A percentile compares a stretch with the other conserved stretches of the same genome.
These are phyloP conservation scores for Tachystola acroxantha DNA, from an alignment of 2,888 invertebrate genomes.

Conservation along the genomic window DNA sequence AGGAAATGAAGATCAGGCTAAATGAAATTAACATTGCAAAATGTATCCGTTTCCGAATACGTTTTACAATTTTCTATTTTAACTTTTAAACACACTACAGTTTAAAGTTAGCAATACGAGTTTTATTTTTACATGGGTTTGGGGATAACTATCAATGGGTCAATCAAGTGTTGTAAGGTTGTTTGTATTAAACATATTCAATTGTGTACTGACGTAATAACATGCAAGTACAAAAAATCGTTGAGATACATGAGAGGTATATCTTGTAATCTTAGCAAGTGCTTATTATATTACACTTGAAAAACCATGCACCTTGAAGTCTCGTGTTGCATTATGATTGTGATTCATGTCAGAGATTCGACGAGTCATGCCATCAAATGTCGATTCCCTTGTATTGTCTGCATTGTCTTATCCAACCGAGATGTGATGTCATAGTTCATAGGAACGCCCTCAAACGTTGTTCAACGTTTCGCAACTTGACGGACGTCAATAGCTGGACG, in stretches of 20 bases:
- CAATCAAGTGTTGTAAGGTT: too few species aligned
- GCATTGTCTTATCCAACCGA: constrained; percentile 53
- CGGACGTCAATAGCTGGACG: constrained; percentile 21
- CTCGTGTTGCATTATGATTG: constrained; percentile 45
- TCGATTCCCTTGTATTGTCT: constrained; percentile 63
- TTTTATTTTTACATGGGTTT: too few species aligned
- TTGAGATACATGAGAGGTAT: too few species aligned
- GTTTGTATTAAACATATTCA: too few species aligned
- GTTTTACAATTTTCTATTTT: background rate
- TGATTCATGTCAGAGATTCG: constrained; percentile 51
- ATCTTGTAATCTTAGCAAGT: background rate
- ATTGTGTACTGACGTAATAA: too few species aligned
- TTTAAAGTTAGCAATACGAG: too few species aligned
- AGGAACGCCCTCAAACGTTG: constrained; percentile 47
- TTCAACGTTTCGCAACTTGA: constrained; percentile 51
- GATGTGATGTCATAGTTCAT: constrained; percentile 64
- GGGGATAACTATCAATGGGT: too few species aligned
- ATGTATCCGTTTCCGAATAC: constrained; percentile 29
- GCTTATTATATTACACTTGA: constrained; percentile 27
- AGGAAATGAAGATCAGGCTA: constrained; percentile 49
- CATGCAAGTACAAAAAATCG: too few species aligned
- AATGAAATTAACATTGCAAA: constrained; percentile 48
- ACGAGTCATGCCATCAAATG: constrained; percentile 60
- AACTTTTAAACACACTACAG: too few species aligned
- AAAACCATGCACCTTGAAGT: constrained; percentile 41